Conservation (phyloP, 2,797 vertebrate species). For the Hydrophis major region DNA sequence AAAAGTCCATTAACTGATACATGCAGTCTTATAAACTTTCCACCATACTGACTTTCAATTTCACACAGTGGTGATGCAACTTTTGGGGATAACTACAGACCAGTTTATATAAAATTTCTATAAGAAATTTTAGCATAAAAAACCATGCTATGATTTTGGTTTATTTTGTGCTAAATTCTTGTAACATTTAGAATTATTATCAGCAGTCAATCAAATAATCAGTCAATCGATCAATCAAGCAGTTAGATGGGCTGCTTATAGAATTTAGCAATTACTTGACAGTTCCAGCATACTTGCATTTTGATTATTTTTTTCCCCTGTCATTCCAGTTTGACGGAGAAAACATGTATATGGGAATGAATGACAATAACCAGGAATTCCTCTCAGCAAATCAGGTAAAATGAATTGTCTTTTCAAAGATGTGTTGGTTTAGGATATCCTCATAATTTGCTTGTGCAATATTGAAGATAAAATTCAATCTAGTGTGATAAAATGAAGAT, state of each 20-base stretch:
- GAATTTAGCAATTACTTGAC: not conserved
- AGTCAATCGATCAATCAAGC: not conserved
- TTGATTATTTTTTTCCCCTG: constrained; percentile 59
- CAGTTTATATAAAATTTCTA: not conserved
- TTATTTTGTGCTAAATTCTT: not conserved
- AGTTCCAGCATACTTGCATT: not conserved
- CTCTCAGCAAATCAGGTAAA: constrained; percentile 94
- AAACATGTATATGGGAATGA: constrained; percentile 97
- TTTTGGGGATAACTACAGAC: not conserved
- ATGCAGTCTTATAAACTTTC: not conserved
- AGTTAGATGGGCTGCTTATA: not conserved
- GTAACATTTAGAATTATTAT: not conserved
- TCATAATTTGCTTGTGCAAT: not conserved
- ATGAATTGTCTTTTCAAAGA: not conserved
- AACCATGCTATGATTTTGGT: not conserved
- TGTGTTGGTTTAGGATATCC: fast-evolving
- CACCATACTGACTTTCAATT: not conserved
- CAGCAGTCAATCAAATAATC: no score
- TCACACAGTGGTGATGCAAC: not conserved
- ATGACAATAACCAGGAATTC: constrained; percentile 94
- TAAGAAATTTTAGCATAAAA: not conserved
- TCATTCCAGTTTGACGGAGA: constrained; percentile 96
- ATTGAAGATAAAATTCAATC: not conserved
- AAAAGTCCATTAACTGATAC: not conserved
- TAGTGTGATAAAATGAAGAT: not conserved